Percentiles rank a stretch among this genome's conserved stretches.
phyloP scores from a whole-genome alignment of 2,797 vertebrate genomes.

The Gobio occitaniae region DNA sequence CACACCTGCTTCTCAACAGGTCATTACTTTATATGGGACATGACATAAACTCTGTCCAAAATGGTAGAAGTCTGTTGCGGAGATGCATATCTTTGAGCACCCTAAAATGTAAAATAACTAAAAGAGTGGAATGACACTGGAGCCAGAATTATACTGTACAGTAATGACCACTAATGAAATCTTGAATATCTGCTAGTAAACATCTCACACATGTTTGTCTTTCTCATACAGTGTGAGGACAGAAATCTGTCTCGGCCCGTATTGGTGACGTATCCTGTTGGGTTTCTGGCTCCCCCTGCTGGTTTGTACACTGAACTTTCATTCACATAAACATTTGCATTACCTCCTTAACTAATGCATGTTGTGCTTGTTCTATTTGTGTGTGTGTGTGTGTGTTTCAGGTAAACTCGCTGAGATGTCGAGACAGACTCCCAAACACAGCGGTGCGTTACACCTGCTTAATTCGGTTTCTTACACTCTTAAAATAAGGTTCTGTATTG shows the following conservation, averaged over 20 bases:
- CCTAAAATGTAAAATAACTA: neutral
- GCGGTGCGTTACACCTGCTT: conserved; percentile 61
- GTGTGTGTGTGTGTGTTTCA: conserved; percentile 33
- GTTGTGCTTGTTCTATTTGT: conserved; percentile 8
- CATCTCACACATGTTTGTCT: neutral
- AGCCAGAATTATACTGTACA: neutral
- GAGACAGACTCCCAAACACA: conserved; percentile 53
- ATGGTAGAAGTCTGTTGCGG: no score
- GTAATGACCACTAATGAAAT: neutral
- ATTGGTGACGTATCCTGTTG: conserved; percentile 78
- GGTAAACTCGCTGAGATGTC: conserved; percentile 57
- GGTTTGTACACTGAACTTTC: conserved; percentile 54
- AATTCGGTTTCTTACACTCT: neutral
- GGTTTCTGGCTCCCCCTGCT: conserved; percentile 56
- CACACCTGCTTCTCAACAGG: conserved; percentile 64
- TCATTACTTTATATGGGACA: no score
- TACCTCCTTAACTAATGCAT: neutral
- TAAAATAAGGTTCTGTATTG: neutral
- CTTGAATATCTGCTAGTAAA: neutral
- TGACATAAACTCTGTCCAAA: no score
- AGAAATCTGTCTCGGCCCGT: conserved; percentile 85
- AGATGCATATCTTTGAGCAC: no score
- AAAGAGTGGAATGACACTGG: neutral
- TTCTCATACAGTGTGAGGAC: conserved; percentile 78
- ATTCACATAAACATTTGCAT: neutral